These are phyloP conservation scores for Halcyon badia DNA, from an alignment of 2,797 vertebrate species.

Conservation along the genomic window DNA sequence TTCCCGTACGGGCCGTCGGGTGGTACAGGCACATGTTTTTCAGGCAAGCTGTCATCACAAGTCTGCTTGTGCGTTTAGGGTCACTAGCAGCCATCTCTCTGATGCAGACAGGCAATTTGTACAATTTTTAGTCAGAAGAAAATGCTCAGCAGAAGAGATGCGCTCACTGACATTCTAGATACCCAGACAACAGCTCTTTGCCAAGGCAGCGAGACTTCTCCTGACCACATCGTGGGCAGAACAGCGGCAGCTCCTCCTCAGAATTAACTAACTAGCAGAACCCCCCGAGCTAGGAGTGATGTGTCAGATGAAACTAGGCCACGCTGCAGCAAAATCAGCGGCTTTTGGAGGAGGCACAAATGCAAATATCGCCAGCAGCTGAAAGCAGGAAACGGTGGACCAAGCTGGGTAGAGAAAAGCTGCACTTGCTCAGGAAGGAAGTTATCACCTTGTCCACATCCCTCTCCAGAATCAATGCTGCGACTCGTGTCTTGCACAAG, in stretches of 20 bases:
- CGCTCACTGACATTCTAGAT: neutral
- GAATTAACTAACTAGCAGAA: neutral
- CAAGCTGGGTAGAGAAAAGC: neutral
- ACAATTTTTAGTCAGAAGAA: neutral
- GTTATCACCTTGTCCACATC: slow-evolving; percentile 58
- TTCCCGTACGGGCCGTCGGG: neutral
- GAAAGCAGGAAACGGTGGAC: slow-evolving; percentile 50
- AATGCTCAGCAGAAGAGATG: accelerated
- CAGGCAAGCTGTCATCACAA: neutral
- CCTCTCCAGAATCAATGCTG: slow-evolving; percentile 37
- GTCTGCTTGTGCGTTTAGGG: neutral
- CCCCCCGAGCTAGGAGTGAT: neutral
- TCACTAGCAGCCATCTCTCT: neutral
- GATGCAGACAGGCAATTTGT: neutral
- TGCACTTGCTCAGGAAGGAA: slow-evolving; percentile 66
- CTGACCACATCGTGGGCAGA: neutral
- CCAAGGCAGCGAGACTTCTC: neutral
- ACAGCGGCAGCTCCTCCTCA: neutral
- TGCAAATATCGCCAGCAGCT: neutral
- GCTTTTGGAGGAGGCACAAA: slow-evolving; percentile 25
- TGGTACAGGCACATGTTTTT: neutral
- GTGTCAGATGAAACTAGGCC: neutral
- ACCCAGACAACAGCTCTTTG: no score
- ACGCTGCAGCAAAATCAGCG: neutral
- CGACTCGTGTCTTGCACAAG: neutral